Conservation (phyloP, 2,888 invertebrate species). For the Drosophila nr. perissopoda region DNA sequence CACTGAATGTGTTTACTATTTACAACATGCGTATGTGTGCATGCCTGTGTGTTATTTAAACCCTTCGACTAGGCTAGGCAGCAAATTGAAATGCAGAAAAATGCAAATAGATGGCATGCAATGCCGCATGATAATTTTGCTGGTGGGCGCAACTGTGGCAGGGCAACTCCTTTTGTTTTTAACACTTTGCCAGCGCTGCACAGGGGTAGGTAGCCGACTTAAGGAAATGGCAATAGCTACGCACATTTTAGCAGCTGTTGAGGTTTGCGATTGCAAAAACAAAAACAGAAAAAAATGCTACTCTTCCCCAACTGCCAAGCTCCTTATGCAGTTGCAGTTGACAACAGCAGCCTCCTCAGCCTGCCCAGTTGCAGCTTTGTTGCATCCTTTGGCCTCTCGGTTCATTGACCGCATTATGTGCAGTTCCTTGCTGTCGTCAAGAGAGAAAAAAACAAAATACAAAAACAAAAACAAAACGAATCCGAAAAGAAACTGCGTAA, state of each 20-base stretch:
- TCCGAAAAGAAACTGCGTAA: slow-evolving; percentile 63
- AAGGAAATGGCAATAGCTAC: slow-evolving; percentile 67
- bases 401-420: slow-evolving; percentile 78
- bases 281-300: slow-evolving; percentile 28
- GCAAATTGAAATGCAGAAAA: slow-evolving; percentile 62
- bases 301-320: slow-evolving; percentile 6
- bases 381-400: slow-evolving; percentile 58
- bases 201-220: slow-evolving; percentile 55
- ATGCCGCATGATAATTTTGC: slow-evolving; percentile 69
- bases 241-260: slow-evolving; percentile 80
- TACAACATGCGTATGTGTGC: slow-evolving; percentile 14
- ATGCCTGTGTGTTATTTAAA: slow-evolving; percentile 12
- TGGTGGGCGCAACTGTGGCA: slow-evolving; percentile 47
- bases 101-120: slow-evolving; percentile 66
- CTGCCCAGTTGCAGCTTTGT: slow-evolving; percentile 28
- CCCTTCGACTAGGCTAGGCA: slow-evolving; percentile 51
- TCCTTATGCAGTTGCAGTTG: slow-evolving; percentile 49
- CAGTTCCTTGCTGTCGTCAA: slow-evolving; percentile 35
- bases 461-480: slow-evolving; percentile 26
- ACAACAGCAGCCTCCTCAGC: slow-evolving; percentile 25
- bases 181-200: slow-evolving; percentile 64
- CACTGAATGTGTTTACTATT: slow-evolving; percentile 34
- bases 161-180: slow-evolving; percentile 75
- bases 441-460: slow-evolving; percentile 14
- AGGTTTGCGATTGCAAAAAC: slow-evolving; percentile 59